These are phyloP conservation scores for Tachysurus fulvidraco DNA, from an alignment of 2,113 vertebrate genomes.

Conservation along the genomic window DNA sequence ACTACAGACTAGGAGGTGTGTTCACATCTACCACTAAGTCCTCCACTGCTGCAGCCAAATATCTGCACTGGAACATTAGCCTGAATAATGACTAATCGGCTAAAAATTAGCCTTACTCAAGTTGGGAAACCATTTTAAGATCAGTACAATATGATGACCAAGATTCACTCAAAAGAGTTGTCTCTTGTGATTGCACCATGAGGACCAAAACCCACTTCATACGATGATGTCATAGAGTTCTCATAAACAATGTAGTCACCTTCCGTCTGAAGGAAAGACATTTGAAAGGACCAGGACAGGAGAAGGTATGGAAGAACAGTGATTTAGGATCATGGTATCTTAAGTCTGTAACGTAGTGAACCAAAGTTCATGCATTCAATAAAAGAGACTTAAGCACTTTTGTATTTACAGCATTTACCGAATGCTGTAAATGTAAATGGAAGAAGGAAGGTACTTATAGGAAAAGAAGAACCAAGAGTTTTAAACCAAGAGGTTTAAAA, in stretches of 20 bases:
- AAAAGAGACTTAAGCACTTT: too few species aligned
- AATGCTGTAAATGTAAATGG: too few species aligned
- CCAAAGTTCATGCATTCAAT: too few species aligned
- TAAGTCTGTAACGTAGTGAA: too few species aligned
- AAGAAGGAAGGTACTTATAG: too few species aligned
- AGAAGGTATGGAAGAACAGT: background rate
- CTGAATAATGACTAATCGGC: slow-evolving; percentile 52
- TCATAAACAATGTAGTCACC: slow-evolving; percentile 64
- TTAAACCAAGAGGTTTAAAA: background rate
- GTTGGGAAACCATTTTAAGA: background rate
- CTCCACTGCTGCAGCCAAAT: slow-evolving; percentile 54
- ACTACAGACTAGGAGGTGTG: background rate
- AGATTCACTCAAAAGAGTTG: slow-evolving; percentile 62
- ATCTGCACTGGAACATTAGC: slow-evolving; percentile 65
- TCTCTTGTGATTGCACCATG: slow-evolving; percentile 69
- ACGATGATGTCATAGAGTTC: slow-evolving; percentile 65
- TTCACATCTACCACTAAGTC: slow-evolving; percentile 56
- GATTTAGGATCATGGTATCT: too few species aligned
- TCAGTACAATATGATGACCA: background rate
- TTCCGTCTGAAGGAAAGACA: slow-evolving; percentile 60
- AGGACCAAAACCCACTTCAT: slow-evolving; percentile 56
- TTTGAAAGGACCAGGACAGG: background rate
- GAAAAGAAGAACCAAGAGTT: too few species aligned
- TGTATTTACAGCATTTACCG: too few species aligned
- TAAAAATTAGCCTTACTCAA: slow-evolving; percentile 4